Evolutionary conservation across 2,113 vertebrate genomes (phyloP).

Genomic region (Centropus unirufus): DNA sequence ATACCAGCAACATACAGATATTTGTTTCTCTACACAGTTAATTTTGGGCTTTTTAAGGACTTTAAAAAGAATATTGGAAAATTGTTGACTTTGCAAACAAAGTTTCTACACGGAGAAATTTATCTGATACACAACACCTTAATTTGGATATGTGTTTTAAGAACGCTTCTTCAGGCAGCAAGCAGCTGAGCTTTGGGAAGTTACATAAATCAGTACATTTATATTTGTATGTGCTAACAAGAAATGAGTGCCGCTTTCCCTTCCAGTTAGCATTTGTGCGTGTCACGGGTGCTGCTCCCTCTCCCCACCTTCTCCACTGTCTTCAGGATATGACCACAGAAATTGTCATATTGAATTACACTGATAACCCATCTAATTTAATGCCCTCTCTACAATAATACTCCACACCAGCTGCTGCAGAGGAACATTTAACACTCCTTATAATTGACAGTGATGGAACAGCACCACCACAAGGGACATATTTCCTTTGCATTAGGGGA

Average conservation of each 20-base stretch:
- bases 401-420: constrained; percentile 21
- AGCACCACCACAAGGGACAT: constrained; percentile 36
- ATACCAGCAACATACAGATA: background rate
- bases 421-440: background rate
- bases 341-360: constrained; percentile 38
- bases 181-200: constrained; percentile 3
- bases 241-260: constrained; percentile 11
- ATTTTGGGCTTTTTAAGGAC: background rate
- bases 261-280: background rate
- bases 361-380: background rate
- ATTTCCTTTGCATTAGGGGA: background rate
- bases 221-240: background rate
- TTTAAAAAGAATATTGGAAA: background rate
- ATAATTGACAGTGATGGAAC: constrained; percentile 27
- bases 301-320: constrained; percentile 15
- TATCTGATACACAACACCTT: background rate
- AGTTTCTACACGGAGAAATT: background rate
- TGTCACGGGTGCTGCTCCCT: background rate
- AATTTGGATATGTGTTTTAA: background rate
- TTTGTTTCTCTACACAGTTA: background rate
- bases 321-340: background rate
- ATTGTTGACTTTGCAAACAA: background rate
- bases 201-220: background rate
- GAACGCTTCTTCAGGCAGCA: background rate
- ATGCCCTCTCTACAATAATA: background rate